phyloP scores from a whole-genome alignment of 2,797 vertebrate genomes.

The Moxostoma hubbsi region DNA sequence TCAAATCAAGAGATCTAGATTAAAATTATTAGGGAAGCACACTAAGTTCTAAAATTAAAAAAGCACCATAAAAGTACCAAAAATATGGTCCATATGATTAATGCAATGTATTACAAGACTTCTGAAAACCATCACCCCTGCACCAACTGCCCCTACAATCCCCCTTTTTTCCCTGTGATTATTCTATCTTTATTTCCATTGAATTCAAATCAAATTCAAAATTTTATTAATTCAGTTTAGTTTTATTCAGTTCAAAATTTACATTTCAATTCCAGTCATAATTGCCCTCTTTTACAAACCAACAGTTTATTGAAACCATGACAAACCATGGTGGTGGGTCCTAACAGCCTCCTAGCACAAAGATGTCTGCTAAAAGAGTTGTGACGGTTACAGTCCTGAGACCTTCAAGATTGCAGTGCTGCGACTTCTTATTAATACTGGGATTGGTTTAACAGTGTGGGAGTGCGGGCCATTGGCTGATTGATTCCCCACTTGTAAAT shows the following conservation, averaged over 20 bases:
- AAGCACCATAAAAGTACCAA: background rate
- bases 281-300: constrained; percentile 25
- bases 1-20: background rate
- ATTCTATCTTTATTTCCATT: constrained; percentile 19
- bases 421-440: constrained; percentile 35
- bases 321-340: constrained; percentile 9
- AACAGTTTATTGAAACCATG: background rate
- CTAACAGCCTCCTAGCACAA: constrained; percentile 1
- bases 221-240: constrained; percentile 7
- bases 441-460: constrained; percentile 40
- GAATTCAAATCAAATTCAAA: background rate
- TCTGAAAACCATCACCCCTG: background rate
- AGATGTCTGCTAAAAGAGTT: constrained; percentile 11
- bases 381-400: constrained; percentile 13
- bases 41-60: background rate
- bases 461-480: constrained; percentile 51
- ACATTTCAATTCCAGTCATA: constrained; percentile 11
- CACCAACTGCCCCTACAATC: background rate
- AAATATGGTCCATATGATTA: background rate
- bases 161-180: background rate
- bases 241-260: constrained; percentile 11
- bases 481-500: constrained; percentile 65
- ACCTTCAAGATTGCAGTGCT: constrained; percentile 22
- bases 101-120: background rate
- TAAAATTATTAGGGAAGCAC: background rate